phyloP scores from a whole-genome alignment of 2,888 invertebrate genomes.

The Epirrhoe tristata region DNA sequence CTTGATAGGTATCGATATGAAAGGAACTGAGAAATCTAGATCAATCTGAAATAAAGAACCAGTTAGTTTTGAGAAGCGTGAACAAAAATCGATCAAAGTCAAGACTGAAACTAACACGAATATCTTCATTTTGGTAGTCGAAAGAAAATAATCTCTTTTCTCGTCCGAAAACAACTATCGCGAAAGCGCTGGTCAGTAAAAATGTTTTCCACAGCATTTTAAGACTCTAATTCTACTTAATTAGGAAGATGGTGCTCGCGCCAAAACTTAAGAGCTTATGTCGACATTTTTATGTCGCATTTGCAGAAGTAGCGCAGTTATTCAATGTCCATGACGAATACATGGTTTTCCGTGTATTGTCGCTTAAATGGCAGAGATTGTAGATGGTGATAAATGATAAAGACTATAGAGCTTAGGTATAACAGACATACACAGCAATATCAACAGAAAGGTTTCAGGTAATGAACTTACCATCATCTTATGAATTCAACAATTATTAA shows the following conservation, averaged over 20 bases:
- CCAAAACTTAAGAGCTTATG: conserved; percentile 58
- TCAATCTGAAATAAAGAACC: conserved; percentile 79
- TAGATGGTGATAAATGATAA: conserved; percentile 19
- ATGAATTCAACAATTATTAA: no score
- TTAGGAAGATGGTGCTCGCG: conserved; percentile 48
- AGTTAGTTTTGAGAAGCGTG: background rate
- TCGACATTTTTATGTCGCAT: conserved; percentile 58
- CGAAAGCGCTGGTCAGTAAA: conserved; percentile 46
- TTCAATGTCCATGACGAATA: conserved; percentile 53
- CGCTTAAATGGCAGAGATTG: conserved; percentile 49
- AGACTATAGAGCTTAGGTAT: conserved; percentile 8
- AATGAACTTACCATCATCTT: no score
- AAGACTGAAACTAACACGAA: conserved; percentile 81
- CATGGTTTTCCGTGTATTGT: conserved; percentile 73
- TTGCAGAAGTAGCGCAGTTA: conserved; percentile 65
- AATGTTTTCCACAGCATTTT: conserved; percentile 53
- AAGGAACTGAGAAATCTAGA: conserved; percentile 88
- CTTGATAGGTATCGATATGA: conserved; percentile 87
- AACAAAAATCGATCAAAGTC: background rate
- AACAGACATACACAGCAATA: conserved; percentile 31
- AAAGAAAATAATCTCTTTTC: conserved; percentile 83
- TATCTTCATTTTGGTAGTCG: conserved; percentile 79
- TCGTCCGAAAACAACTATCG: conserved; percentile 54
- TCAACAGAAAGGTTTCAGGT: no score
- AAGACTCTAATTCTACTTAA: conserved; percentile 42